Conservation (phyloP, 2,888 invertebrate species). For the Hyalella azteca region DNA sequence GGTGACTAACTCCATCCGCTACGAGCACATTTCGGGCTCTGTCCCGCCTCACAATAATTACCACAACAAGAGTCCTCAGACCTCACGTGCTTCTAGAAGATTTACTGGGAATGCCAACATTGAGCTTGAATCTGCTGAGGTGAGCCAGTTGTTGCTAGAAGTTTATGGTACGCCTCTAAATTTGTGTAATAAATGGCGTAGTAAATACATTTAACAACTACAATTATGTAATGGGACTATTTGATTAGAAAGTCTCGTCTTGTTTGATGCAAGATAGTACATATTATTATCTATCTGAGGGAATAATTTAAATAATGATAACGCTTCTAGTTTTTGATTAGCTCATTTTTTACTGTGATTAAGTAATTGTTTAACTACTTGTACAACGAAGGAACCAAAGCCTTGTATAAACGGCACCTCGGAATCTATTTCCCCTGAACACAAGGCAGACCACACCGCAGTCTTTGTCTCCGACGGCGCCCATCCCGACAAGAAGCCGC, state of each 20-base stretch:
- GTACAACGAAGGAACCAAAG: background rate
- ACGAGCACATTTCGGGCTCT: background rate
- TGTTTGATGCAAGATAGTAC: too few species aligned
- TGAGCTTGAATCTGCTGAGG: background rate
- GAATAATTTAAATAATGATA: too few species aligned
- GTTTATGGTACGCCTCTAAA: too few species aligned
- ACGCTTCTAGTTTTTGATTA: too few species aligned
- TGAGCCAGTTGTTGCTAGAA: too few species aligned
- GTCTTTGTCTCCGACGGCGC: background rate
- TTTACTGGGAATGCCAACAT: background rate
- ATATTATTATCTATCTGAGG: too few species aligned
- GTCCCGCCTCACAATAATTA: background rate
- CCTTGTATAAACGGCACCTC: background rate
- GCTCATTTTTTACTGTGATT: too few species aligned
- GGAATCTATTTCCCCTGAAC: background rate
- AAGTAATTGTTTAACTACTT: background rate
- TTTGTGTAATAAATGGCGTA: too few species aligned
- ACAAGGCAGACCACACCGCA: constrained; percentile 2
- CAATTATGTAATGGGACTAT: too few species aligned
- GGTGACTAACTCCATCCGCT: constrained; percentile 5
- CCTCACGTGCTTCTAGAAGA: background rate
- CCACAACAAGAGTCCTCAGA: background rate
- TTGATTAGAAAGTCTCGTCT: too few species aligned
- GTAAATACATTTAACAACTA: too few species aligned
- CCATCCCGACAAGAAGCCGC: background rate